phyloP scores from a whole-genome alignment of 2,797 vertebrate species.

The Lutjanus argentimaculatus region DNA sequence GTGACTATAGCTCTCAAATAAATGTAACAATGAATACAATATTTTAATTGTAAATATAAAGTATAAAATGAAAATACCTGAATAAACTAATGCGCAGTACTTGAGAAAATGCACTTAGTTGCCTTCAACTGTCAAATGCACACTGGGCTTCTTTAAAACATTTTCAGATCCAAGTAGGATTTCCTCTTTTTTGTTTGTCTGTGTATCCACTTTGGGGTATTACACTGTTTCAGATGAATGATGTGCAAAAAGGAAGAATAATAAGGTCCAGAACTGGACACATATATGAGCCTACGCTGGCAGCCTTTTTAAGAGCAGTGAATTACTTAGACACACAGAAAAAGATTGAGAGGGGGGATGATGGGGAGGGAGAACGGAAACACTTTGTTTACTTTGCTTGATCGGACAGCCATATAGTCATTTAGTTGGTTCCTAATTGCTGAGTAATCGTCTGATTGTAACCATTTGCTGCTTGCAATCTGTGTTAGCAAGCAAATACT shows the following conservation, averaged over 20 bases:
- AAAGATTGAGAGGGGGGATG: constrained; percentile 1
- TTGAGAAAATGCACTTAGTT: no score
- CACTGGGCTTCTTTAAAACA: background rate
- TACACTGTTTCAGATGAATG: background rate
- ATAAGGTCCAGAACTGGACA: background rate
- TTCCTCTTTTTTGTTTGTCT: background rate
- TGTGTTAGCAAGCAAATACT: constrained; percentile 87
- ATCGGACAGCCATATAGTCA: constrained; percentile 81
- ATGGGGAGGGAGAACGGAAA: constrained; percentile 28
- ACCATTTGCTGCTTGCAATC: constrained; percentile 80
- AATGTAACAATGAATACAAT: background rate
- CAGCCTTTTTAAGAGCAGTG: constrained; percentile 32
- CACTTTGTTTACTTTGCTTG: constrained; percentile 76
- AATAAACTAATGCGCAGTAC: background rate
- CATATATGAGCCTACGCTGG: background rate
- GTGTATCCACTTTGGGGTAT: background rate
- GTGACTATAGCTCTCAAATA: background rate
- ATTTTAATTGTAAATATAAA: background rate
- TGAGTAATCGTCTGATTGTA: constrained; percentile 83
- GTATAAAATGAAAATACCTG: background rate
- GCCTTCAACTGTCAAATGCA: background rate
- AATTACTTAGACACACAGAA: constrained; percentile 51
- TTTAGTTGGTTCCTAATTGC: constrained; percentile 84
- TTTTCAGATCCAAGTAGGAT: background rate
- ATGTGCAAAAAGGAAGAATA: background rate